Conservation (phyloP, 1,140 invertebrate genomes). For the Pseudomyrmex sp. region DNA sequence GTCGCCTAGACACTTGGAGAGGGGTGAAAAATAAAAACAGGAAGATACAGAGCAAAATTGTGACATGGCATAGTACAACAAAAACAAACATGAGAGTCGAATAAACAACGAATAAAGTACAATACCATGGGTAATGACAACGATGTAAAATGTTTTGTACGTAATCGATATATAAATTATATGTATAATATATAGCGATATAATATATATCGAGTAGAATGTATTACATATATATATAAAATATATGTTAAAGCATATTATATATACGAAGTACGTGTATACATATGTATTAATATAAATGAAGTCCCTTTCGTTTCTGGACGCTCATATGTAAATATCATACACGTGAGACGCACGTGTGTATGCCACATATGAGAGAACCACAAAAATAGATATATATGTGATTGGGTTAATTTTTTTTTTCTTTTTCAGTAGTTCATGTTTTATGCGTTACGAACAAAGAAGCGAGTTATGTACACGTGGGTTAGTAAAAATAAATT, state of each 20-base stretch:
- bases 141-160: conserved; percentile 59
- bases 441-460: conserved; percentile 85
- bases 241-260: conserved; percentile 69
- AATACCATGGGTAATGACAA: conserved; percentile 76
- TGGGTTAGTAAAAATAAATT: conserved; percentile 83
- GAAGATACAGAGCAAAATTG: conserved; percentile 67
- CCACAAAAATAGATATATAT: conserved; percentile 68
- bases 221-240: conserved; percentile 67
- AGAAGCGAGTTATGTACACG: conserved; percentile 85
- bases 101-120: conserved; percentile 77
- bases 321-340: conserved; percentile 64
- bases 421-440: conserved; percentile 77
- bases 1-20: conserved; percentile 80
- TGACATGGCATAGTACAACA: conserved; percentile 75
- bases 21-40: conserved; percentile 64
- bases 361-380: conserved; percentile 67
- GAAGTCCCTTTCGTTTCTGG: conserved; percentile 47
- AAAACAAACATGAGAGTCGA: conserved; percentile 74
- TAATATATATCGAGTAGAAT: conserved; percentile 68
- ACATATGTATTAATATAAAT: conserved; percentile 52
- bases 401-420: conserved; percentile 77
- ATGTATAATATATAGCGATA: conserved; percentile 56
- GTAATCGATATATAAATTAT: conserved; percentile 63
- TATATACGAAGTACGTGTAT: conserved; percentile 64
- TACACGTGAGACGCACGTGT: conserved; percentile 65